Base-by-base conservation (phyloP, 2,888 invertebrate genomes). In the Tolmerus cingulatus region DNA sequence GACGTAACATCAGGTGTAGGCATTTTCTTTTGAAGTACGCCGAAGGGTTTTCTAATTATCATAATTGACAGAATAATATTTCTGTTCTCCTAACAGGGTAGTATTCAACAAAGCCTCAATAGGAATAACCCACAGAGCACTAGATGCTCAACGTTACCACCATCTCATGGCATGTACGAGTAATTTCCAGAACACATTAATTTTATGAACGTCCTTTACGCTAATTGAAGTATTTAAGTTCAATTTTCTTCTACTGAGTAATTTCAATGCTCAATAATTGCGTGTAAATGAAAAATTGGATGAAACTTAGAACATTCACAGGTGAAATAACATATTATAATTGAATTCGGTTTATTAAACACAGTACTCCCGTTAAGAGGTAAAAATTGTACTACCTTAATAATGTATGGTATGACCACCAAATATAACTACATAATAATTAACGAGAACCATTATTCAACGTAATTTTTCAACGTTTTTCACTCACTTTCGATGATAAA, bases 1-100 rank as follows among this genome's bases (percentile, higher is more conserved):
- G 7, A 14, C 16, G 76, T n/a, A 40, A 40, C 43, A 46, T 23
- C 78, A 76, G 76, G 34, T 76, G 76, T 16, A 40, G 19, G 12
- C 9, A 66, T 40, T 77, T 77, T 40, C 78, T 78, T 78, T 78
- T 78, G 46, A 43, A 46, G 46, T 78, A 12, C 43, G 23, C 19
- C 14, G 46, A 43, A 78, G 78, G 14, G 37, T 19, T 78, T 78
- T 78, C 40, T 40, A 78, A 78, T 78, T 78, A 78, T 78, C 43
- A 78, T 40, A 78, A 34, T 37, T 76, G 76, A 34, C 76, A 76
- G 76, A 34, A 76, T 76, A 76, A 76, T 76, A 76, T 76, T 30
- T 34, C 76, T 30, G 8, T 27, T 66, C 27, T 66, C 3, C 66
- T 51, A 12, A 12, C 9, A 23, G 12, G 1, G 23, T n/a, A 8